Percentiles rank a stretch among this genome's conserved stretches.
phyloP scores from a whole-genome alignment of 2,888 invertebrate genomes.

The Meloe dianella region DNA sequence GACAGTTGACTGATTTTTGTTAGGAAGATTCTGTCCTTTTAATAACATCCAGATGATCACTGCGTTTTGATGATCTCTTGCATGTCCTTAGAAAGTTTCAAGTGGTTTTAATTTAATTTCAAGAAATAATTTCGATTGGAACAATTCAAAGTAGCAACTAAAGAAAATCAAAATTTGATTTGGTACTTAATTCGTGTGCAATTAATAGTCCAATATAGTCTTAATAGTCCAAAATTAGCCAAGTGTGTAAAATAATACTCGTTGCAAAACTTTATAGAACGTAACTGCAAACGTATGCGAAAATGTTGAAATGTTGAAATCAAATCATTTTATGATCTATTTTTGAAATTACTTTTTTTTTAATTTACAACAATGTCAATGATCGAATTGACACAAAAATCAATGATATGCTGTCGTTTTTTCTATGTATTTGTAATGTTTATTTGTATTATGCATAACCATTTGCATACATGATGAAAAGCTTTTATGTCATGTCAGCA shows the following conservation, averaged over 20 bases:
- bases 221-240: not conserved
- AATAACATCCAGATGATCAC: no score
- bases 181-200: not conserved
- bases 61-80: no score
- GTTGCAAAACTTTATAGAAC: slow-evolving; percentile 1
- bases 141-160: not conserved
- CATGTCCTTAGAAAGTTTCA: no score
- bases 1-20: no score
- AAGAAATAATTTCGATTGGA: no score
- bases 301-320: not conserved
- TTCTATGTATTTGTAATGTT: not conserved
- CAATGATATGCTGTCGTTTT: not conserved
- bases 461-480: slow-evolving; percentile 12
- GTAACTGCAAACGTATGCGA: no score
- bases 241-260: not conserved
- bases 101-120: no score
- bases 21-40: no score
- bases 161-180: not conserved
- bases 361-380: not conserved
- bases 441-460: not conserved
- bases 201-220: not conserved
- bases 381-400: not conserved
- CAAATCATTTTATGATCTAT: not conserved
- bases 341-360: not conserved
- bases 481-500: slow-evolving; percentile 8